Conservation (phyloP, 2,797 vertebrate genomes). For the Mareca strepera region DNA sequence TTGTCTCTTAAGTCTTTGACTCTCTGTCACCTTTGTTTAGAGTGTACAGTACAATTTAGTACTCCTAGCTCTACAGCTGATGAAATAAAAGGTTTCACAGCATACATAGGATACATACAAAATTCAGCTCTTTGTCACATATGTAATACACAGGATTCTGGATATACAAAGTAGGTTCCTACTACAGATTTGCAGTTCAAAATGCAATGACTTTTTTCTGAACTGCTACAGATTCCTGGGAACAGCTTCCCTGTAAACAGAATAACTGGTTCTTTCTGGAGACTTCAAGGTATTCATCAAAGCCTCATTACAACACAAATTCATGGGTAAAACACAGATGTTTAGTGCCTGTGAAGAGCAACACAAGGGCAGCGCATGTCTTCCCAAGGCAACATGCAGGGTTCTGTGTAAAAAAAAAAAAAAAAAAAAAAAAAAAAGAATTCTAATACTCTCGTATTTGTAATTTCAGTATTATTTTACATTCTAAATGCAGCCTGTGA, state of each 20-base stretch:
- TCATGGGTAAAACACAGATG: not conserved
- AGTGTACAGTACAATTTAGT: rapidly evolving
- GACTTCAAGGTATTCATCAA: not conserved
- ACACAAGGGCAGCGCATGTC: not conserved
- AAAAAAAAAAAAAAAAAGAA: not conserved
- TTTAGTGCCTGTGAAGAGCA: not conserved
- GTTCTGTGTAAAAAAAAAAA: too few relatives aligned
- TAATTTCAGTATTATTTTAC: not conserved
- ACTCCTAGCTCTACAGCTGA: not conserved
- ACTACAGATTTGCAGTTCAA: not conserved
- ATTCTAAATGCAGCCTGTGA: not conserved
- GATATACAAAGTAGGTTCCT: not conserved
- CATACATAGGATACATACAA: not conserved
- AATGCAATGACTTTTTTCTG: not conserved
- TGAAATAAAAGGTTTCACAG: not conserved
- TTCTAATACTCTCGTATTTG: not conserved
- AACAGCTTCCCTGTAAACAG: not conserved
- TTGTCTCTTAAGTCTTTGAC: not conserved
- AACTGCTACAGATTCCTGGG: not conserved
- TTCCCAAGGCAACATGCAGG: not conserved
- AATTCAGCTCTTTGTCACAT: not conserved
- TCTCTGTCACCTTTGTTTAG: not conserved
- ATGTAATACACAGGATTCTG: not conserved
- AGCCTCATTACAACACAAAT: not conserved
- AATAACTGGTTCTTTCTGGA: not conserved